These are phyloP conservation scores for Zonotrichia leucophrys DNA, from an alignment of 2,113 vertebrate genomes.

Conservation along the genomic window DNA sequence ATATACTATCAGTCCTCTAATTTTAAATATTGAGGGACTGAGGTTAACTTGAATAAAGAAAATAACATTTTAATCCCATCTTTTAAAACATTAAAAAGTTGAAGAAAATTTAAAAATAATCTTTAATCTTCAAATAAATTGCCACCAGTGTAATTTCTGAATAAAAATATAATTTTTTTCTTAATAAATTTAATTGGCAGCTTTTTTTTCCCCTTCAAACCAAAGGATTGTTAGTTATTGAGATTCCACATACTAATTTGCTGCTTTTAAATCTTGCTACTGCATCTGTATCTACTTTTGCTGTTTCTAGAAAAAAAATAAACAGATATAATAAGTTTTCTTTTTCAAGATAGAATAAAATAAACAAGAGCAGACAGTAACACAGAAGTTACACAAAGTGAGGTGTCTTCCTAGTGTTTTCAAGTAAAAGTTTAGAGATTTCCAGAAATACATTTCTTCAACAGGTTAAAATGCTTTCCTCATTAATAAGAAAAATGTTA, in stretches of 20 bases:
- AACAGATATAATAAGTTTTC: background rate
- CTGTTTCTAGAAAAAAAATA: background rate
- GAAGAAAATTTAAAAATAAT: background rate
- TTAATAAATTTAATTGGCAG: background rate
- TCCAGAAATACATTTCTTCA: background rate
- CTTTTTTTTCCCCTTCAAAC: background rate
- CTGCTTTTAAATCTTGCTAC: background rate
- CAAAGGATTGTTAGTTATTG: background rate
- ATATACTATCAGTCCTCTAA: background rate
- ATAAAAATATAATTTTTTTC: background rate
- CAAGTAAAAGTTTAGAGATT: background rate
- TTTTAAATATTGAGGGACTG: background rate
- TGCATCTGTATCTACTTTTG: background rate
- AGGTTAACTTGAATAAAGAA: background rate
- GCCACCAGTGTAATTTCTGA: background rate
- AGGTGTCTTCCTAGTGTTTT: background rate
- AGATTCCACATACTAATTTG: background rate
- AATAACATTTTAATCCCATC: background rate
- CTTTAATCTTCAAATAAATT: background rate
- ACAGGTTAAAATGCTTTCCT: background rate
- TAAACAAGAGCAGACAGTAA: background rate
- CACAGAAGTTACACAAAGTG: background rate
- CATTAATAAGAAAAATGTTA: slow-evolving; percentile 44
- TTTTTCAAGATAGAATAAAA: background rate
- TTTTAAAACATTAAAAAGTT: background rate